phyloP scores from a whole-genome alignment of 23 tunicate species.

The Trididemnum clinides region DNA sequence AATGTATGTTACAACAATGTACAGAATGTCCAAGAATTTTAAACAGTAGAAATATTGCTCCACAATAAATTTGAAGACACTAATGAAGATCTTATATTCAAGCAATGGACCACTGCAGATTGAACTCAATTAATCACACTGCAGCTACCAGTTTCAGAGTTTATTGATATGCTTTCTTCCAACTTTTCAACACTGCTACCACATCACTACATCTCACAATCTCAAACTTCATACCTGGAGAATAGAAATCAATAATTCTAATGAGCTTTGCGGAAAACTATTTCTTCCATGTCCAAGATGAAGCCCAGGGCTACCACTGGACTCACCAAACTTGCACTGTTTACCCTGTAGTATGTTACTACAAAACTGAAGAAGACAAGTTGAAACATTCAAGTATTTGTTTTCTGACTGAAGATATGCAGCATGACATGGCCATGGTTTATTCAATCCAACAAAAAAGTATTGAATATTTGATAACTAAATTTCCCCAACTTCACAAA shows the following conservation, averaged over 20 bases:
- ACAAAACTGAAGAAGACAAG: not conserved
- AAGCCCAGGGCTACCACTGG: too few relatives aligned
- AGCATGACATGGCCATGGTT: not conserved
- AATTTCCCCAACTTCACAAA: not conserved
- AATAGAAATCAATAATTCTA: not conserved
- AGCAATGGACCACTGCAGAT: too few relatives aligned
- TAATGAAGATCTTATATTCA: too few relatives aligned
- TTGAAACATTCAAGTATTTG: too few relatives aligned
- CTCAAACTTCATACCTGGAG: not conserved
- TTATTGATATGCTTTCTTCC: not conserved
- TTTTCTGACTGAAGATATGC: too few relatives aligned
- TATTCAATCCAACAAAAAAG: not conserved
- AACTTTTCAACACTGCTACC: not conserved
- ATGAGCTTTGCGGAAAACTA: too few relatives aligned
- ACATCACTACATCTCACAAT: not conserved
- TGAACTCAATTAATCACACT: too few relatives aligned
- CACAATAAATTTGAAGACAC: not conserved
- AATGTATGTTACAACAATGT: not conserved
- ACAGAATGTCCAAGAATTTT: not conserved
- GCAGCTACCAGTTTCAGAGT: too few relatives aligned
- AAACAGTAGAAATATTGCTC: not conserved
- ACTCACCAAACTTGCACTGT: too few relatives aligned
- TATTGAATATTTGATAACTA: not conserved
- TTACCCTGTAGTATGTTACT: too few relatives aligned
- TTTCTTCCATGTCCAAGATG: too few relatives aligned